Percentiles rank a stretch among this genome's conserved stretches.
Conservation (phyloP, 1,140 invertebrate species). For the Lysiphlebus fabarum region DNA sequence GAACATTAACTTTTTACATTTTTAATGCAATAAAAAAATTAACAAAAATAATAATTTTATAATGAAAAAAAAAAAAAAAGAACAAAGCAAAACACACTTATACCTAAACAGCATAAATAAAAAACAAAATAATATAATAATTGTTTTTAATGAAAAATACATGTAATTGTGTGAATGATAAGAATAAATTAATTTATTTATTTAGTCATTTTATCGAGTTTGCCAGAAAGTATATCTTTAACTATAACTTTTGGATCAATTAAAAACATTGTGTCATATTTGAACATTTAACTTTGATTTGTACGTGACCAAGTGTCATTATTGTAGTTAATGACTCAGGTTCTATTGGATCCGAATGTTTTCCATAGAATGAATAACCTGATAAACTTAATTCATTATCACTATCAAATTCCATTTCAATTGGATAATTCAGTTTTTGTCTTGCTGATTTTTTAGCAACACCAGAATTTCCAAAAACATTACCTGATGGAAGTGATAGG, state of each 20-base stretch:
- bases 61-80: no score
- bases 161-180: no score
- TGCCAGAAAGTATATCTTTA: no score
- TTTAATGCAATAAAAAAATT: no score
- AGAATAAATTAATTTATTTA: no score
- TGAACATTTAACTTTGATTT: slow-evolving; percentile 44
- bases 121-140: no score
- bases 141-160: no score
- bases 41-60: no score
- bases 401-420: slow-evolving; percentile 20
- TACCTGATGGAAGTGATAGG: not conserved
- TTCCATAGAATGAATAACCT: slow-evolving; percentile 39
- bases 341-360: slow-evolving; percentile 33
- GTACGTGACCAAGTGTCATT: slow-evolving; percentile 41
- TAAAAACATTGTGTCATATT: slow-evolving; percentile 39
- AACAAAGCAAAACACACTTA: no score
- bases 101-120: no score
- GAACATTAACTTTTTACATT: no score
- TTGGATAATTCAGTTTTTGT: slow-evolving; percentile 36
- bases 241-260: slow-evolving; percentile 38
- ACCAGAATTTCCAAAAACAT: slow-evolving; percentile 21
- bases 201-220: no score
- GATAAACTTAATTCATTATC: slow-evolving; percentile 9
- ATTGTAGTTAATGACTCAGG: slow-evolving; percentile 38
- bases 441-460: slow-evolving; percentile 50